Percentiles rank a stretch among this genome's conserved stretches.
These are phyloP conservation scores for Spondyliosoma cantharus DNA, from an alignment of 2,797 vertebrate species.

Conservation along the genomic window DNA sequence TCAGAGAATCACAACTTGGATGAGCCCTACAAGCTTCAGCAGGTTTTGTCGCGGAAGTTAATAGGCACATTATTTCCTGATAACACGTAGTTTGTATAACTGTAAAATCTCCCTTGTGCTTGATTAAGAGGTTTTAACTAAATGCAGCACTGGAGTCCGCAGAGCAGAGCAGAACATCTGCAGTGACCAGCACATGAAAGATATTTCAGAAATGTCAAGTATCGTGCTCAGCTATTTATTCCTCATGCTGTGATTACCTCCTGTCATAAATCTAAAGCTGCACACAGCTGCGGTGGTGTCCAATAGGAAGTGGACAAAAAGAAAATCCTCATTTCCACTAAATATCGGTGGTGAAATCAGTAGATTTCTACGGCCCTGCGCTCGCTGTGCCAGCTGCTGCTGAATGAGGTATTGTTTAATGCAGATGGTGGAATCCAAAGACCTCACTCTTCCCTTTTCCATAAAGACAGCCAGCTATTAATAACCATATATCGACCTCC, in stretches of 20 bases:
- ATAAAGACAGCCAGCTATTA: conserved; percentile 79
- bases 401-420: conserved; percentile 78
- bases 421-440: conserved; percentile 76
- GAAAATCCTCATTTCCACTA: conserved; percentile 58
- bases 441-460: conserved; percentile 79
- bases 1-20: conserved; percentile 34
- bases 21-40: conserved; percentile 14
- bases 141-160: conserved; percentile 2
- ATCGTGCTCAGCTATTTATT: conserved; percentile 43
- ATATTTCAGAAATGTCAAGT: conserved; percentile 62
- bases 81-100: conserved; percentile 35
- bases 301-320: conserved; percentile 56
- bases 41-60: conserved; percentile 16
- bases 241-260: conserved; percentile 52
- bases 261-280: conserved; percentile 47
- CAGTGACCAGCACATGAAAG: conserved; percentile 33
- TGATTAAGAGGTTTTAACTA: conserved; percentile 46
- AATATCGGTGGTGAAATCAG: conserved; percentile 62
- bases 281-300: conserved; percentile 70
- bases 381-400: conserved; percentile 69
- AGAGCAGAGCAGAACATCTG: conserved; percentile 53
- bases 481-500: conserved; percentile 80
- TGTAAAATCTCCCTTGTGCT: conserved; percentile 37
- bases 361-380: conserved; percentile 30
- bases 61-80: conserved; percentile 1